Evolutionary conservation across 1,140 invertebrate species (phyloP).

Genomic region (Panagrolaimus sp.): DNA sequence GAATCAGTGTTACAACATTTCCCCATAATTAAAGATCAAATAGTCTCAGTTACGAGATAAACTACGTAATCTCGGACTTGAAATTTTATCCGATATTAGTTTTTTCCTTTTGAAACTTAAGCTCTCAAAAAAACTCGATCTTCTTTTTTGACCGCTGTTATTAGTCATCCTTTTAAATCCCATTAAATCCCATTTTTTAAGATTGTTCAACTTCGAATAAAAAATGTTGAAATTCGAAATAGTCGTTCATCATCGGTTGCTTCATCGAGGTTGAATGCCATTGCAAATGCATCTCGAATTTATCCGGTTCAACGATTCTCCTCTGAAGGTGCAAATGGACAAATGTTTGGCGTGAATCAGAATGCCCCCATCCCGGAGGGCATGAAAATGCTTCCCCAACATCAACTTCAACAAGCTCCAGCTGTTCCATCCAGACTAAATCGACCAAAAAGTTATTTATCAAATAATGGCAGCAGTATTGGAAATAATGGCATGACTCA

Average conservation of each 20-base stretch:
- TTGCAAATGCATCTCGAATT: slow-evolving; percentile 29
- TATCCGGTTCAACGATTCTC: slow-evolving; percentile 47
- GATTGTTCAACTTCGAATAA: slow-evolving; percentile 44
- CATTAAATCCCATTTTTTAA: slow-evolving; percentile 7
- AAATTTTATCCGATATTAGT: neutral
- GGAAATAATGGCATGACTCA: neutral
- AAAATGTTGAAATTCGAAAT: slow-evolving; percentile 45
- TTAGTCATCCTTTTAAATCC: too few relatives aligned
- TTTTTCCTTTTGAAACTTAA: too few relatives aligned
- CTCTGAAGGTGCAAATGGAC: slow-evolving; percentile 39
- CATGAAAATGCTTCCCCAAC: neutral
- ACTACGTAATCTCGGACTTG: neutral
- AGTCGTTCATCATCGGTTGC: slow-evolving; percentile 41
- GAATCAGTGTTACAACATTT: too few relatives aligned
- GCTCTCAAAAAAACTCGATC: too few relatives aligned
- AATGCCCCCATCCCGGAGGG: too few relatives aligned
- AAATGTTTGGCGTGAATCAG: neutral
- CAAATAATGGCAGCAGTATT: too few relatives aligned
- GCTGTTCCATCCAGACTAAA: neutral
- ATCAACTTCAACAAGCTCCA: neutral
- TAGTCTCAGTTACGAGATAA: too few relatives aligned
- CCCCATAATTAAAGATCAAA: too few relatives aligned
- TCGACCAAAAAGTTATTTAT: neutral
- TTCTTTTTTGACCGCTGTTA: too few relatives aligned
- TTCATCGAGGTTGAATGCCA: slow-evolving; percentile 26